Evolutionary conservation across 2,888 invertebrate genomes (phyloP).

Genomic region (Apamea epomidion): DNA sequence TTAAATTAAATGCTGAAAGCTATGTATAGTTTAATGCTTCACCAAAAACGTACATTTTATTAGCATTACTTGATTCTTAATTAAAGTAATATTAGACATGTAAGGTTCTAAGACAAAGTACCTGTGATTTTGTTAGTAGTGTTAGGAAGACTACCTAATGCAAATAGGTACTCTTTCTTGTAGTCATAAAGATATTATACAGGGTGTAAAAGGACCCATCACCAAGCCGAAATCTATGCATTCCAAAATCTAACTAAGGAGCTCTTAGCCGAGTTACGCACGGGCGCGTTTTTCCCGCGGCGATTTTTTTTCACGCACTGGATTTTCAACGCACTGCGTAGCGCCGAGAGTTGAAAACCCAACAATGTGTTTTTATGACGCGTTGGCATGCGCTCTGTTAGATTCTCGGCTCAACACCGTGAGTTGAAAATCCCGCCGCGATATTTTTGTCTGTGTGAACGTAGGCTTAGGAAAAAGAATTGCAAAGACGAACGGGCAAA

Average conservation of each 20-base stretch:
- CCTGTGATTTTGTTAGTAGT: conserved; percentile 55
- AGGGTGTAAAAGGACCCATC: neutral
- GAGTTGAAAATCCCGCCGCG: no score
- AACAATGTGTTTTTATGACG: neutral
- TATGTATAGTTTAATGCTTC: neutral
- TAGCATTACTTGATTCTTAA: conserved; percentile 38
- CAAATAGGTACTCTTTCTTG: neutral
- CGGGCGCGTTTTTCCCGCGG: neutral
- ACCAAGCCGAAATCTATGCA: conserved; percentile 1
- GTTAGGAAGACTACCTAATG: neutral
- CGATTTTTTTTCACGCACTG: neutral
- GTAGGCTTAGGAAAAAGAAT: neutral
- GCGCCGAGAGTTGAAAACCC: neutral
- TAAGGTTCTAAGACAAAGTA: conserved; percentile 52
- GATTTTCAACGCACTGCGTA: neutral
- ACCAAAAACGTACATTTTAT: conserved; percentile 6
- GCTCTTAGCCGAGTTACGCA: neutral
- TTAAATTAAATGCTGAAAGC: neutral
- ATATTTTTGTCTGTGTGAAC: no score
- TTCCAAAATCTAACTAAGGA: neutral
- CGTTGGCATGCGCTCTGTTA: no score
- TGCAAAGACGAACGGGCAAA: neutral
- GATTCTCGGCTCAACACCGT: no score
- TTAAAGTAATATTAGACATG: conserved; percentile 27
- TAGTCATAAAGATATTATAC: neutral